Base-by-base conservation (phyloP, 2,888 invertebrate species). In the Orchesella flavescens region DNA sequence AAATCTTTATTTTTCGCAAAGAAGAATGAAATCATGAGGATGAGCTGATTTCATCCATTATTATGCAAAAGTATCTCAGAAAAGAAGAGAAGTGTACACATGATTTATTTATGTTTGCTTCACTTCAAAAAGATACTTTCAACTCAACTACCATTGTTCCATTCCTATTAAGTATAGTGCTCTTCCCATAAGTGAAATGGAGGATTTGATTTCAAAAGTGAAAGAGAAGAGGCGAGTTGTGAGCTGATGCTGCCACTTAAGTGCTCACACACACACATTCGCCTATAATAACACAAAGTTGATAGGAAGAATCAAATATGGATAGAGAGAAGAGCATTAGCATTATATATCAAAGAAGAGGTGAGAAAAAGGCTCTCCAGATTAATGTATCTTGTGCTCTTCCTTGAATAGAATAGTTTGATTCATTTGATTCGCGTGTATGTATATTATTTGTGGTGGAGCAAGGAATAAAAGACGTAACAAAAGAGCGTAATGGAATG, bases 401-500 rank as follows among this genome's bases (percentile, higher is more conserved):
- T 49, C n/a, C 34, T 34, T 34, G 34, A 34, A 34, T 34, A 34
- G 34, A 34, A 34, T 34, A 7, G 34, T 7, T 34, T 7, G 3
- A 34, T 34, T 34, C 34, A 34, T 34, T 34, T 34, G 34, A 34
- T 34, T 53, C 53, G 53, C 13, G 53, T 53, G 53, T n/a, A 53
- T n/a, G n/a, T 53, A 13, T 53, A n/a, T 46, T 46, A 10, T 53
- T 53, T 53, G 53, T 53, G 53, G 53, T 19, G 57, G 44, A 9
- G 49, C 55, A 74, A 9, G 24, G 57, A 65, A 65, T 72, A 15
- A 65, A 57, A 57, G 46, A 61, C 24, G 43, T 13, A 17, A 65
- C 65, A 65, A 80, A 63, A 66, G 44, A 19, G 17, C 57, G 61
- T 75, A 81, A 81, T 82, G 82, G 75, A 76, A 76, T 80, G 80